Evolutionary conservation across 2,797 vertebrate genomes (phyloP).

Genomic region (Ctenochaetus hawaiiensis): DNA sequence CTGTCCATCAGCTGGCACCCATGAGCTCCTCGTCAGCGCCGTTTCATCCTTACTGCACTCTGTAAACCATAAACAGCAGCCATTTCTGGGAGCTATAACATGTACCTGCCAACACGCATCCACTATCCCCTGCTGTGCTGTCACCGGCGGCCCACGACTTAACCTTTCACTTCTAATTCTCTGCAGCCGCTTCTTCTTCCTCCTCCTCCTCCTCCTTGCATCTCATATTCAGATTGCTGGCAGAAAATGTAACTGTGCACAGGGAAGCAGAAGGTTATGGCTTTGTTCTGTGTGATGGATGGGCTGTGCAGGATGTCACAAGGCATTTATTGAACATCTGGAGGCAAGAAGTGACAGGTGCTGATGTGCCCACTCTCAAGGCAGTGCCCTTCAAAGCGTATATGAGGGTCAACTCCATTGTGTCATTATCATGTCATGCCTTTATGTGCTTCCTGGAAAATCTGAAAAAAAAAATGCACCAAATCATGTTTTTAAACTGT

Average conservation of each 20-base stretch:
- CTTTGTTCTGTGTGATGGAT: constrained; percentile 57
- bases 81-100: constrained; percentile 52
- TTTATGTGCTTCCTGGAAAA: neutral
- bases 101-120: constrained; percentile 58
- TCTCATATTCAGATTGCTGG: constrained; percentile 54
- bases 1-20: constrained; percentile 54
- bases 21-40: constrained; percentile 2
- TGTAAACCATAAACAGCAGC: constrained; percentile 60
- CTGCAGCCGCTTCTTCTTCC: constrained; percentile 21
- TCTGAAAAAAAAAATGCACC: neutral
- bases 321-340: constrained; percentile 57
- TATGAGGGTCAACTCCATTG: neutral
- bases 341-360: constrained; percentile 59
- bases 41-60: constrained; percentile 46
- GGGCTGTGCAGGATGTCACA: constrained; percentile 56
- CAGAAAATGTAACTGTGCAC: constrained; percentile 20
- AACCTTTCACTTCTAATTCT: constrained; percentile 63
- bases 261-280: constrained; percentile 47
- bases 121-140: constrained; percentile 17
- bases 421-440: neutral
- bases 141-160: constrained; percentile 43
- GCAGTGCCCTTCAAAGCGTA: constrained; percentile 35
- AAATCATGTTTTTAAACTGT: neutral
- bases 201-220: constrained; percentile 19
- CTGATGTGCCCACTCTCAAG: constrained; percentile 50